Base-by-base conservation (phyloP, 2,113 vertebrate species). In the Electrona antarctica region DNA sequence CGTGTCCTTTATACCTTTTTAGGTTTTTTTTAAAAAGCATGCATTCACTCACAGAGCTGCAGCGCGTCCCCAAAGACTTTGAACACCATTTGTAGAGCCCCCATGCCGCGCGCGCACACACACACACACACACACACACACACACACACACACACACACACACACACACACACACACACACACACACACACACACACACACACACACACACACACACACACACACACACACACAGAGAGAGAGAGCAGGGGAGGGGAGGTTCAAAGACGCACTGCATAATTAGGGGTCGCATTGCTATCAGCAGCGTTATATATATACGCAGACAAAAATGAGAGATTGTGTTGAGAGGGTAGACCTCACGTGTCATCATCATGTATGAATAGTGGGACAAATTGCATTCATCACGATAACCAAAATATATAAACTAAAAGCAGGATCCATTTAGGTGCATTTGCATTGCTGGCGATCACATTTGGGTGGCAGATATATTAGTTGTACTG, bases 141-240 rank as follows among this genome's bases (percentile, higher is more conserved):
- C 50, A 57, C 65, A 67, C 65, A 55, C 65, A 55, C 65, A 67
- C 65, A 67, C 51, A 56, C 51, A 28, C 13, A 28, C 15, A 29
- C 21, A 49, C 28, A 41, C 28, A 55, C 65, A 55, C 65, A 67
- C 65, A 67, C 51, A 56, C 51, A 28, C 13, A 28, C 15, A 29
- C 21, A 49, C 28, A 41, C 33, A 4, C 33, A 41, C 66, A 28
- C 52, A 51, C 59, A 48, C 29, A 52, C 56, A 69, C 50, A 47
- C 29, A 49, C 59, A 54, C 69, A 62, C 49, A 66, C 68, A 55
- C 50, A 57, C 65, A 67, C 52, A 55, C 65, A 55, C 65, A 67
- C 65, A 67, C 51, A 56, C 51, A 28, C 13, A 28, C 15, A 29
- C 21, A 49, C 28, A 41, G 9, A 51, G 14, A 52, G n/a, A 51